A percentile compares a stretch with the other conserved stretches of the same genome.
These are phyloP conservation scores for human (Homo sapiens) DNA, from an alignment of 2,113 vertebrate species.

Conservation along the genomic window GRCh38 chr4:119743501-119744000, in stretches of 20 bases:
- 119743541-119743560: constrained; percentile 21
- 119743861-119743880: not conserved
- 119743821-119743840: not conserved
- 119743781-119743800: not conserved
- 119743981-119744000: not conserved
- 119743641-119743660: not conserved
- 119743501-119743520: constrained; percentile 5
- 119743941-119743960: not conserved
- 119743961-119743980: not conserved
- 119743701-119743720: not conserved
- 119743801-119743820: not conserved
- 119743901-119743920: not conserved
- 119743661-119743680: not conserved
- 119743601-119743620: not conserved
- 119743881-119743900: not conserved
- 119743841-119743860: not conserved
- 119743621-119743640: not conserved
- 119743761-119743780: not conserved
- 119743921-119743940: too few relatives aligned
- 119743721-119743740: not conserved
- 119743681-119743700: not conserved
- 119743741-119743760: not conserved
- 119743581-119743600: constrained; percentile 32
- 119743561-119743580: constrained; percentile 5
- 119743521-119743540: constrained; percentile 31